Base-by-base conservation (phyloP, 1,140 invertebrate species). In the Metaphire vulgaris region DNA sequence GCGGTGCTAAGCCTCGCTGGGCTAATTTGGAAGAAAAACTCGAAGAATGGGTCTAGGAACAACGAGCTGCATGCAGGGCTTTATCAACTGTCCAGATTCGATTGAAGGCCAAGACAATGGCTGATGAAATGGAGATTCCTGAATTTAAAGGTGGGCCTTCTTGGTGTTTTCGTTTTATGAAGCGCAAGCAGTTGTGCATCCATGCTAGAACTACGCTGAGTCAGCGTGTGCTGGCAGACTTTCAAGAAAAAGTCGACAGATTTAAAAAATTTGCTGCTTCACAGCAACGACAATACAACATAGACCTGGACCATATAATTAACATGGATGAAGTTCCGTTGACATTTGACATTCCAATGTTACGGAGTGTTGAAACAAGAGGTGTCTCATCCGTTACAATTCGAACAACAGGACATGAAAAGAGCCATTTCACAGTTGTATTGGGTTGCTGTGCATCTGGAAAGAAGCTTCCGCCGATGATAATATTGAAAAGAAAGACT, bases 261-360 rank as follows among this genome's bases (percentile, higher is more conserved):
- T 80, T 78, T 56, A 74, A 79, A 0, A 70, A 72, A 30, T 80
- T 81, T 70, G 66, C 77, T 0, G 72, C 72, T 6, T 72, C 77
- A n/a, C 30, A 77, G 41, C 29, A 74, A n/a, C 80, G 77, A 72
- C 15, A 6, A n/a, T 26, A 74, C 34, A 33, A 69, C 1, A 77
- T 68, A 29, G 74, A 69, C 33, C 67, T 79, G 2, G 73, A n/a
- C 12, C 28, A 65, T 2, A 80, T 78, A 32, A 74, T 65, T 30
- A 80, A 81, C 69, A 82, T 81, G 78, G 80, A 82, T 56, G 79
- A 82, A 69, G 76, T 69, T n/a, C 79, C 76, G 1, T 34, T 81
- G 75, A 77, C 74, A 16, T 79, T 78, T 69, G 76, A 81, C 33
- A 74, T 79, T n/a, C 79, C 77, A 16, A 32, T 65, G 1, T 80